Percentiles rank a stretch among this genome's conserved stretches.
phyloP scores from a whole-genome alignment of 2,888 invertebrate species.

The Bombyx huttoni region DNA sequence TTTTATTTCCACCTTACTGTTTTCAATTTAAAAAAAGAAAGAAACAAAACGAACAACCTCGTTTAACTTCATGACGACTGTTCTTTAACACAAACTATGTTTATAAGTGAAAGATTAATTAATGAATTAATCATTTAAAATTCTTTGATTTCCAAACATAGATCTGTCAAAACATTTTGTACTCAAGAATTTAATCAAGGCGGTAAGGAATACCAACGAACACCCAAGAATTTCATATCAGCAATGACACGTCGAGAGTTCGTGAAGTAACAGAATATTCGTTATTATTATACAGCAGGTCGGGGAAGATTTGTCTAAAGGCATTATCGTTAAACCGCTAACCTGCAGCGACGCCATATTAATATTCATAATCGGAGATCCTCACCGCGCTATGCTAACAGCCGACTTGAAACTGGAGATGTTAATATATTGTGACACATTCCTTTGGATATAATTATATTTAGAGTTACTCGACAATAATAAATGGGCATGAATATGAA shows the following conservation, averaged over 20 bases:
- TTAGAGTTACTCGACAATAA: background rate
- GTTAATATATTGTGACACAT: slow-evolving; percentile 26
- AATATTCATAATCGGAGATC: slow-evolving; percentile 37
- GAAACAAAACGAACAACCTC: no score
- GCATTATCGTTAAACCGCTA: slow-evolving; percentile 50
- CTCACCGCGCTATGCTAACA: slow-evolving; percentile 17
- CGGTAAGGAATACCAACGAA: background rate
- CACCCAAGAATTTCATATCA: background rate
- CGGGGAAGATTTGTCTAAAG: slow-evolving; percentile 42
- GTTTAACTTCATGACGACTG: no score
- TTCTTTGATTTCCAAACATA: no score
- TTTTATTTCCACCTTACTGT: no score
- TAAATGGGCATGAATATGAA: no score
- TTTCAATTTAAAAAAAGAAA: no score
- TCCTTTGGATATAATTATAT: slow-evolving; percentile 14
- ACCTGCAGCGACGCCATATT: slow-evolving; percentile 52
- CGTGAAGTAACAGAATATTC: background rate
- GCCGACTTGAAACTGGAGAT: slow-evolving; percentile 14
- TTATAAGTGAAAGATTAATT: no score
- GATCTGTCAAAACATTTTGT: background rate
- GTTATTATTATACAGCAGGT: slow-evolving; percentile 1
- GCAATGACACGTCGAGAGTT: background rate
- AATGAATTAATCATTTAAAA: no score
- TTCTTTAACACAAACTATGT: no score
- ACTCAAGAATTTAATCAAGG: background rate